Evolutionary conservation across 2,888 invertebrate genomes (phyloP), one percentile per base, ranked within the genome.

Genomic region (Apamea anceps): DNA sequence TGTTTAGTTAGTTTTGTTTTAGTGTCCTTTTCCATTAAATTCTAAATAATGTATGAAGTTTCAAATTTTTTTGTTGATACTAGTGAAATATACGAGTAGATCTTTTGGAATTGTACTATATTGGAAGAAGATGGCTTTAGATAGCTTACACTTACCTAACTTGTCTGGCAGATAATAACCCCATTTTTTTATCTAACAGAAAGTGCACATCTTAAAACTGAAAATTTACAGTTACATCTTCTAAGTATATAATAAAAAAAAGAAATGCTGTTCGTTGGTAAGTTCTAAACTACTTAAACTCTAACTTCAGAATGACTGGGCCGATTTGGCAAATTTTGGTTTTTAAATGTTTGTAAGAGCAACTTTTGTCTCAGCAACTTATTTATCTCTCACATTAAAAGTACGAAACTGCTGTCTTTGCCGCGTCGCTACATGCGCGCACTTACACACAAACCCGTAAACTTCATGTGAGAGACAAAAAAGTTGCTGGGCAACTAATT

Each of bases 11-110:
- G 18, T 51, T 3, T 25, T 25, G 57, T 57, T 60, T 63, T 72
- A 51, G n/a, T 72, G 67, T 37, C 32, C 57, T 28, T 6, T 75
- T 70, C 32, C 32, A 71, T 25, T 70, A 12, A 70, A 57, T 54
- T 62, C 5, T 15, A 54, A 67, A n/a, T 21, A 65, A 81, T 74
- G 57, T 28, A 37, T 25, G 10, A 37, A 37, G 15, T 62, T 62
- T 28, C 6, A 13, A 15, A 10, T 37, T 37, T 1, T 65, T 65
- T 12, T 37, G 21, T 2, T 37, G 7, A 37, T 15, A 48, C 12
- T 18, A 57, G 15, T 21, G 10, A 7, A n/a, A 32, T 18, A 18
- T 18, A n/a, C n/a, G n/a, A n/a, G n/a, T n/a, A 12, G 51, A 42
- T 18, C 18, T 45, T 65, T 65, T 45, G 10, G 2, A 28, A 37